Evolutionary conservation across 2,888 invertebrate species (phyloP).

Genomic region (Neoscelio sp.): DNA sequence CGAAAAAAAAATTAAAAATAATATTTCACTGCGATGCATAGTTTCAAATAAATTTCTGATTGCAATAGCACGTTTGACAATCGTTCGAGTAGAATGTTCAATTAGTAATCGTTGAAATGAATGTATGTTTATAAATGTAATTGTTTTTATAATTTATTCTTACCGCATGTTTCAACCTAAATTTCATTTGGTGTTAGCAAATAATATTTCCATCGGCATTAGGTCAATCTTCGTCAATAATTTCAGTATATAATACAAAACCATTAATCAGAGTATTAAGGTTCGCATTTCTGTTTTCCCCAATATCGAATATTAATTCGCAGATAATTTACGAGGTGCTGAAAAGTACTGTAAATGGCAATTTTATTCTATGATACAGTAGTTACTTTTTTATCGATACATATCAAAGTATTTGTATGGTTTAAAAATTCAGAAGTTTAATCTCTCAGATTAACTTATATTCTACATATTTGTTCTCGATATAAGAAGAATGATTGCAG

Average conservation of each 20-base stretch:
- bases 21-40: slow-evolving; percentile 1
- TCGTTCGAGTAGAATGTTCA: slow-evolving; percentile 21
- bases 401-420: no score
- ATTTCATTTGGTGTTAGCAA: slow-evolving; percentile 20
- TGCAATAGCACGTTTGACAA: slow-evolving; percentile 32
- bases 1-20: background rate
- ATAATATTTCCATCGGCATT: slow-evolving; percentile 29
- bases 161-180: slow-evolving; percentile 28
- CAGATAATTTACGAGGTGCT: slow-evolving; percentile 41
- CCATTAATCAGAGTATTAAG: slow-evolving; percentile 57
- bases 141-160: slow-evolving; percentile 37
- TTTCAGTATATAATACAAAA: slow-evolving; percentile 35
- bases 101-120: slow-evolving; percentile 27
- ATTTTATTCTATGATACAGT: slow-evolving; percentile 5
- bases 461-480: no score
- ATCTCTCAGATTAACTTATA: no score
- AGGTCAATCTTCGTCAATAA: slow-evolving; percentile 56
- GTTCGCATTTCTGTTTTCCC: slow-evolving; percentile 23
- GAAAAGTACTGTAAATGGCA: slow-evolving; percentile 26
- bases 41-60: slow-evolving; percentile 16
- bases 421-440: background rate
- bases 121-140: slow-evolving; percentile 27
- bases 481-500: no score
- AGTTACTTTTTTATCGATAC: background rate
- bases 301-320: slow-evolving; percentile 51